Evolutionary conservation across 2,888 invertebrate species (phyloP).

Genomic region (Eristalis arbustorum): DNA sequence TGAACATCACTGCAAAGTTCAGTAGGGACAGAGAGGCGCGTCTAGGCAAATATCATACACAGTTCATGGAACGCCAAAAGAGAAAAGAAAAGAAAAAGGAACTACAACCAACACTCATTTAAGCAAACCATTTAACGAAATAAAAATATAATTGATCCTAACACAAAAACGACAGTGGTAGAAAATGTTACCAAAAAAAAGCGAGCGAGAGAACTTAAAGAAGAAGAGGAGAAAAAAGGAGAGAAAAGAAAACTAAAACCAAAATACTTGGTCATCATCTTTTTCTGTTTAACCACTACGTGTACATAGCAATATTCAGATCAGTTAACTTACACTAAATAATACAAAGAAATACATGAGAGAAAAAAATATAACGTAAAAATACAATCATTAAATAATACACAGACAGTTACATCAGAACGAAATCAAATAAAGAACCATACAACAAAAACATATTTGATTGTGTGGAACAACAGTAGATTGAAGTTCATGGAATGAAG

Average conservation of each 20-base stretch:
- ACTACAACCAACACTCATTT: background rate
- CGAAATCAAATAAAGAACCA: background rate
- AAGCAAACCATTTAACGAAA: background rate
- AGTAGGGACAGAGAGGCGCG: too few species aligned
- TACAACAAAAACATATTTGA: background rate
- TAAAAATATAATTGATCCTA: background rate
- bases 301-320: constrained; percentile 10
- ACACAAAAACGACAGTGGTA: background rate
- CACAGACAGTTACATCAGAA: constrained; percentile 11
- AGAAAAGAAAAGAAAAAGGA: background rate
- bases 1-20: too few species aligned
- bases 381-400: constrained; percentile 10
- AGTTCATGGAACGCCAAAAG: background rate
- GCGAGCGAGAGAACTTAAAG: background rate
- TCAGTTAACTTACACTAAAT: constrained; percentile 25
- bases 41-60: background rate
- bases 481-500: background rate
- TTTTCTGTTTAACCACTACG: constrained; percentile 23
- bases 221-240: background rate
- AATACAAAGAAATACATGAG: constrained; percentile 15
- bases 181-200: background rate
- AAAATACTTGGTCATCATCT: background rate
- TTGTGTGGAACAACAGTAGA: background rate
- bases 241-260: background rate
- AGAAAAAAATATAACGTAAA: background rate